Base-by-base conservation (phyloP, 2,888 invertebrate species). In the Tenthredo amoena region DNA sequence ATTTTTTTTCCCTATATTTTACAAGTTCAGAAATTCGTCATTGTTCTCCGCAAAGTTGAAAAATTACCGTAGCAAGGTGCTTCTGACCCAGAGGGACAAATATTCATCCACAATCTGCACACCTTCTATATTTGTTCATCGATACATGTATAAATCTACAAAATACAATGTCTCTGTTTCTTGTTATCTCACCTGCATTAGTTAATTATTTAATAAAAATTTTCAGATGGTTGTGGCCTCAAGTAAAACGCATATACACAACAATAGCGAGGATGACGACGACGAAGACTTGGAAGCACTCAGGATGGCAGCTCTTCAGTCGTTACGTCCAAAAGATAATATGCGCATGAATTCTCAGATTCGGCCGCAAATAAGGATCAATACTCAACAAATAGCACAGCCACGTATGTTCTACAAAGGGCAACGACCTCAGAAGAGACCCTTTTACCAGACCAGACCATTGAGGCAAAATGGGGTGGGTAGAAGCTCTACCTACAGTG, bases 261-360 rank as follows among this genome's bases (percentile, higher is more conserved):
- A 87, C 90, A 89, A 86, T 84, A 86, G 87, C 82, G 91, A 90
- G 5, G 94, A 94, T 3, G 95, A 95, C 18, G 95, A 95, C 50
- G 95, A 95, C 85, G 94, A 95, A 83, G 95, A 95, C 89, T 90
- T 95, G 87, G 95, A 95, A 89, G 92, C 94, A 43, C 90, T 95
- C 85, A 92, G 95, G 79, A 89, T 94, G 85, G 94, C 94, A 77
- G 95, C 95, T 18, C 91, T 95, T 68, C 93, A 94, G 83, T 94
- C 94, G 0, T 89, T 95, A 81, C 88, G 91, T 50, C 87, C 90
- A 5, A 92, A 91, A 81, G 90, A 89, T 40, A 47, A 84, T 79
- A 31, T 85, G 21, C 88, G 87, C 65, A 87, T 72, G 82, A 89
- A 87, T 72, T 86, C 83, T 7, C 86, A 86, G 47, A 71, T 86